These are phyloP conservation scores for Tragopan temminckii DNA, from an alignment of 2,797 vertebrate species.

Conservation along the genomic window DNA sequence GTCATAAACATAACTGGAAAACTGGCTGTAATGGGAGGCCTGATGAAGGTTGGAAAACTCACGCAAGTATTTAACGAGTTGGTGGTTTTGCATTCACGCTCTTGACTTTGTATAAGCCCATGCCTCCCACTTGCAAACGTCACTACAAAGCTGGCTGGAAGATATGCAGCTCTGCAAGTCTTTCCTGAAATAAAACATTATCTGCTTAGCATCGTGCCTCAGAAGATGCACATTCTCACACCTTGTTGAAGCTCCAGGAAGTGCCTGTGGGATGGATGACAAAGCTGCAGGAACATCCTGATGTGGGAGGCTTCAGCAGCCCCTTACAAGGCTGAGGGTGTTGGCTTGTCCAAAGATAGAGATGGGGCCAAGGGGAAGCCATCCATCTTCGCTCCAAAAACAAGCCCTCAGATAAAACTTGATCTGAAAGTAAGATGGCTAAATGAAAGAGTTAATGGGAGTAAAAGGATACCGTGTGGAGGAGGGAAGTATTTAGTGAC, in stretches of 20 bases:
- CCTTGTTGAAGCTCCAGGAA: neutral
- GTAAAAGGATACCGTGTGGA: neutral
- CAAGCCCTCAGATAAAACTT: neutral
- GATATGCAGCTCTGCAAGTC: neutral
- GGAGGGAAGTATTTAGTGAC: neutral
- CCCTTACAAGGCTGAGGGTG: neutral
- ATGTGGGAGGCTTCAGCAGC: neutral
- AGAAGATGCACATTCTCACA: neutral
- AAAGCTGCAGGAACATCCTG: neutral
- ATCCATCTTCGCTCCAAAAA: neutral
- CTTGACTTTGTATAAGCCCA: neutral
- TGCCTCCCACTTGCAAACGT: neutral
- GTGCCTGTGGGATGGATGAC: neutral
- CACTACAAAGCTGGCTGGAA: neutral
- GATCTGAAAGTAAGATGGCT: neutral
- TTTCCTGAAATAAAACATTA: neutral
- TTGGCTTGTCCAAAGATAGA: neutral
- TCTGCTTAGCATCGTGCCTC: neutral
- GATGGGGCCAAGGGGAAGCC: neutral
- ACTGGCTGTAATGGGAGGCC: neutral
- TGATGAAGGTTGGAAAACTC: neutral
- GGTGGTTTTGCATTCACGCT: neutral
- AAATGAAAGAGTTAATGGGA: neutral
- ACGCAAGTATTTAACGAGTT: neutral
- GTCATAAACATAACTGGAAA: neutral